Base-by-base conservation (phyloP, 2,888 invertebrate genomes). In the Cremastinae sp. region DNA sequence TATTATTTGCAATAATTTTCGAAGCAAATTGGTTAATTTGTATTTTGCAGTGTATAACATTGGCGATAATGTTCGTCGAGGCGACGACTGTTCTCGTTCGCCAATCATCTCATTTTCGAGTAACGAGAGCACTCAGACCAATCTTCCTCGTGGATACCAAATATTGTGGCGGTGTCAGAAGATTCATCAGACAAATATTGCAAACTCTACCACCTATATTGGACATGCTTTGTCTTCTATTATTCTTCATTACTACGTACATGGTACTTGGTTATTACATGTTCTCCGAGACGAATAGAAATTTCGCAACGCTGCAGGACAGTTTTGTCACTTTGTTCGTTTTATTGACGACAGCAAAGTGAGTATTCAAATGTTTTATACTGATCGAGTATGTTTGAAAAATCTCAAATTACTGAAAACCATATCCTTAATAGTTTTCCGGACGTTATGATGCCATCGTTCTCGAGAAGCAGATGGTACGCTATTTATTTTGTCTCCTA, bases 401-500 rank as follows among this genome's bases (percentile, higher is more conserved):
- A n/a, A n/a, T 28, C 2, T 28, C 28, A 28, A 28, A 28, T 28
- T 5, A 28, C 28, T 5, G 28, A 28, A 28, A 3, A 45, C 51
- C 36, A 4, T 43, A 65, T 34, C 34, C 59, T 38, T 47, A 28
- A 18, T 90, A 96, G 96, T 90, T 97, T 95, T 90, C 97, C 97
- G 1, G 97, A 97, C 89, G 96, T 97, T 16, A 97, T 97, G 97
- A 96, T 97, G 96, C 96, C 95, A 3, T 94, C 96, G 0, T 97
- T 96, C 88, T 93, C 95, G 20, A 92, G 92, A 83, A 95, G 94
- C 41, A 94, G 94, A 87, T 96, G 95, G 94, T 95, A 95, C 85
- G 94, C 95, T n/a, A 90, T 96, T 72, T 97, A 96, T 91, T 97
- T 97, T 90, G 94, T 97, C 75, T 93, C 95, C 4, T 97, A 96